phyloP scores from a whole-genome alignment of 2,797 vertebrate genomes.

The Melanotaenia parkinsoni region DNA sequence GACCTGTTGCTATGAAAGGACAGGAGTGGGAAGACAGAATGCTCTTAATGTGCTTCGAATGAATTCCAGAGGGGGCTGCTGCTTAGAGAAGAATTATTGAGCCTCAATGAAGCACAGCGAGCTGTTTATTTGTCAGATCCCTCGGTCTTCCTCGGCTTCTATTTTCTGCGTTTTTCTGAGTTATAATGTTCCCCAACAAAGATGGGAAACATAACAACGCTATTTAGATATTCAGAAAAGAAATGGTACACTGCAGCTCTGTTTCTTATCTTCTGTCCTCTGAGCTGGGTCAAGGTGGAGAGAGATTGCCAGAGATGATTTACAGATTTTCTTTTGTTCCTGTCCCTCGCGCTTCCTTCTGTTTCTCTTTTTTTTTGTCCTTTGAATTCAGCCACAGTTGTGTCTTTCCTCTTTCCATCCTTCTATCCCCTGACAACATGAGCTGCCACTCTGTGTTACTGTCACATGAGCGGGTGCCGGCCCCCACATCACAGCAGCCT shows the following conservation, averaged over 20 bases:
- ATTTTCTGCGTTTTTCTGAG: constrained; percentile 19
- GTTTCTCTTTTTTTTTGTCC: constrained; percentile 13
- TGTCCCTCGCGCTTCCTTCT: constrained; percentile 40
- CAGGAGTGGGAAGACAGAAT: constrained; percentile 60
- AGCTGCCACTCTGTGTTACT: constrained; percentile 86
- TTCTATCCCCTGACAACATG: constrained; percentile 70
- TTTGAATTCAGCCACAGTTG: constrained; percentile 57
- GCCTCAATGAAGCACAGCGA: constrained; percentile 40
- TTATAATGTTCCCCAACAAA: constrained; percentile 28
- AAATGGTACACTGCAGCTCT: constrained; percentile 2
- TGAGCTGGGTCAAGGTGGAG: constrained; percentile 57
- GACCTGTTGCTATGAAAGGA: constrained; percentile 72
- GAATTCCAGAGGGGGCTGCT: constrained; percentile 58
- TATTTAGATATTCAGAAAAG: constrained; percentile 17
- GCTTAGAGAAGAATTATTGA: constrained; percentile 64
- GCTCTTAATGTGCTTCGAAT: constrained; percentile 59
- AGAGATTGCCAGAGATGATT: constrained; percentile 55
- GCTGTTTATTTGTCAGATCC: neutral
- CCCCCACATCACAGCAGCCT: constrained; percentile 78
- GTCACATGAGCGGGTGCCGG: constrained; percentile 80
- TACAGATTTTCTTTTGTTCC: constrained; percentile 59
- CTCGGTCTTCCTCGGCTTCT: neutral
- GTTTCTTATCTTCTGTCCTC: constrained; percentile 39
- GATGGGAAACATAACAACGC: constrained; percentile 18
- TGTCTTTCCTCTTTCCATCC: constrained; percentile 57